These are phyloP conservation scores for Hartigia nigra DNA, from an alignment of 2,888 invertebrate genomes.

Conservation along the genomic window DNA sequence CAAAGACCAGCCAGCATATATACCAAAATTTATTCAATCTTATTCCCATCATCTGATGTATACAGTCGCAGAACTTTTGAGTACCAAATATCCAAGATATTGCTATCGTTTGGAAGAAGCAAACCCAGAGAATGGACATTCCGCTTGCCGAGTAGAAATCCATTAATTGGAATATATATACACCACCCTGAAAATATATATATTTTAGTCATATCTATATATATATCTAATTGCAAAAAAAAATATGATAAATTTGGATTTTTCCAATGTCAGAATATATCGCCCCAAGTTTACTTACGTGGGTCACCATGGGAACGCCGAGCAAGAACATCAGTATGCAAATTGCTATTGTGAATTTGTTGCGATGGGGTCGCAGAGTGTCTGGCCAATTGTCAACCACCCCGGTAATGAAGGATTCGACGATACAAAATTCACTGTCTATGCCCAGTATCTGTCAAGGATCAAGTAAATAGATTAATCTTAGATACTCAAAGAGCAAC, in stretches of 20 bases:
- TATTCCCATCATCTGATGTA: slow-evolving; percentile 74
- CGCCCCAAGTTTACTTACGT: slow-evolving; percentile 63
- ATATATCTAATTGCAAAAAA: neutral
- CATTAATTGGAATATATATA: slow-evolving; percentile 67
- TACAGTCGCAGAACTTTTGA: slow-evolving; percentile 70
- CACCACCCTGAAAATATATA: slow-evolving; percentile 60
- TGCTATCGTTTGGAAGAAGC: slow-evolving; percentile 72
- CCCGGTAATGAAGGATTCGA: slow-evolving; percentile 73
- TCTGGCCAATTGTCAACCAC: slow-evolving; percentile 72
- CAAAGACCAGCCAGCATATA: slow-evolving; percentile 72
- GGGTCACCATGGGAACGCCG: slow-evolving; percentile 74
- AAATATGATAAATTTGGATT: neutral
- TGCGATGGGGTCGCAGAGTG: slow-evolving; percentile 70
- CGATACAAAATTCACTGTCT: slow-evolving; percentile 79
- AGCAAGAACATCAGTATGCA: slow-evolving; percentile 72
- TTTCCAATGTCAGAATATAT: neutral
- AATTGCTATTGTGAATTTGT: slow-evolving; percentile 73
- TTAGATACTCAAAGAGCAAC: neutral
- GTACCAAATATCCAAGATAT: slow-evolving; percentile 73
- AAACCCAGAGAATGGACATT: slow-evolving; percentile 72
- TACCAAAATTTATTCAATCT: slow-evolving; percentile 69
- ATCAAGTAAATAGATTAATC: neutral
- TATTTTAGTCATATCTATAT: neutral
- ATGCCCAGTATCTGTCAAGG: slow-evolving; percentile 74
- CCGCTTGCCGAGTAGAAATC: slow-evolving; percentile 72